Percentiles rank a stretch among this genome's conserved stretches.
Conservation (phyloP, 37 sponge, comb jelly and placozoan species). For the Halichondria panicea region DNA sequence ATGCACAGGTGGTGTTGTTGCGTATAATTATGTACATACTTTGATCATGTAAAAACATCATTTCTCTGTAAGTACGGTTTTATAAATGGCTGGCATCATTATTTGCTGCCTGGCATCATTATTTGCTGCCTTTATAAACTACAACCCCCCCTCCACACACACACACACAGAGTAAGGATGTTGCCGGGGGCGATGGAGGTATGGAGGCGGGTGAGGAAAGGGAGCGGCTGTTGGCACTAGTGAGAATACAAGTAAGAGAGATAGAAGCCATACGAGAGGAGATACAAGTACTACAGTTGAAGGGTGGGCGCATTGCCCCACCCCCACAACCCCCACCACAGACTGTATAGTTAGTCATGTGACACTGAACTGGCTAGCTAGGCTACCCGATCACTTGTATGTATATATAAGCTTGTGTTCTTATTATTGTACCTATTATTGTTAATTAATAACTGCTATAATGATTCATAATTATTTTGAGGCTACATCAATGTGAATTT, state of each 20-base stretch:
- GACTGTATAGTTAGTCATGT: no score
- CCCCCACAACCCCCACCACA: conserved; percentile 87
- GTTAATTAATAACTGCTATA: no score
- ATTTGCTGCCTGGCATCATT: not conserved
- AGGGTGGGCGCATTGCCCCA: conserved; percentile 91
- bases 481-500: no score
- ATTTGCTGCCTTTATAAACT: not conserved
- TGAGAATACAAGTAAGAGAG: conserved; percentile 77
- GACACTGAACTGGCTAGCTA: no score
- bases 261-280: conserved; percentile 82
- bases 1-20: not conserved
- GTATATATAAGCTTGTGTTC: no score
- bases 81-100: not conserved
- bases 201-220: conserved; percentile 65
- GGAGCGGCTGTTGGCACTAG: conserved; percentile 61
- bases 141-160: not conserved
- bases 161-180: conserved; percentile 28
- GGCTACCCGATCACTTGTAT: no score
- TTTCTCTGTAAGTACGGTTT: not conserved
- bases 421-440: no score
- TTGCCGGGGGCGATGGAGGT: conserved; percentile 19
- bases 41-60: not conserved
- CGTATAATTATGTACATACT: not conserved
- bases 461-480: no score
- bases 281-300: conserved; percentile 73